Percentiles rank a stretch among this genome's conserved stretches.
Evolutionary conservation across 2,797 vertebrate genomes (phyloP).

Genomic region (Sparus aurata): DNA sequence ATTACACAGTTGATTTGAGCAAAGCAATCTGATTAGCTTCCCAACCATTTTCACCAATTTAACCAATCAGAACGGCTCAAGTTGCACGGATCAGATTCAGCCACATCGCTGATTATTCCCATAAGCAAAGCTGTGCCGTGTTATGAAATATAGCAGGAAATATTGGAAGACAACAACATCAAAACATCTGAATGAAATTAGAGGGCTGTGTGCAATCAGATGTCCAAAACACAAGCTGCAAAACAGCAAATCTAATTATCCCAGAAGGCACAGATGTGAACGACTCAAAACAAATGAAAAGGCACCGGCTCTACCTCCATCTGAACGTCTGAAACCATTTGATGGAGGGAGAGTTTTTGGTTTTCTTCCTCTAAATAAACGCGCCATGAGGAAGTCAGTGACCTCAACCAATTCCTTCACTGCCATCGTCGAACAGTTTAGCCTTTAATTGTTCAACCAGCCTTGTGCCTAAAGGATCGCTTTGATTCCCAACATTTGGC

Average conservation of each 20-base stretch:
- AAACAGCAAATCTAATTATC: slow-evolving; percentile 6
- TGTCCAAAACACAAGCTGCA: slow-evolving; percentile 26
- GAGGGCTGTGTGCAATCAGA: slow-evolving; percentile 33
- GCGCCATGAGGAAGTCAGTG: not conserved
- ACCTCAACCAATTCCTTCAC: slow-evolving; percentile 8
- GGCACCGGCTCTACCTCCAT: not conserved
- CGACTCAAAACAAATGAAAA: not conserved
- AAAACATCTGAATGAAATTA: slow-evolving; percentile 45
- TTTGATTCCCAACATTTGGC: slow-evolving; percentile 54
- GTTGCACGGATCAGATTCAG: slow-evolving; percentile 24
- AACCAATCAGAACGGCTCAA: slow-evolving; percentile 39
- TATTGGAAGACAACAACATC: slow-evolving; percentile 19
- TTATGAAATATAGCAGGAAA: slow-evolving; percentile 21
- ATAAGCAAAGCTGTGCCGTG: slow-evolving; percentile 37
- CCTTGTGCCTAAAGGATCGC: slow-evolving; percentile 9
- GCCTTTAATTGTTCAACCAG: slow-evolving; percentile 34
- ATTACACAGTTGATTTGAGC: slow-evolving; percentile 42
- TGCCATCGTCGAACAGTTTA: slow-evolving; percentile 25
- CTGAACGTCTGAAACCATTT: not conserved
- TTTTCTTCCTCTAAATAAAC: slow-evolving; percentile 4
- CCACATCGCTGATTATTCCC: slow-evolving; percentile 42
- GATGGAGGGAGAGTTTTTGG: not conserved
- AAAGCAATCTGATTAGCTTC: slow-evolving; percentile 39
- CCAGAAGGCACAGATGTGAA: slow-evolving; percentile 8
- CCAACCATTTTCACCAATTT: slow-evolving; percentile 27